Evolutionary conservation across 1,140 invertebrate species (phyloP).

Genomic region (Drosophila insularis): DNA sequence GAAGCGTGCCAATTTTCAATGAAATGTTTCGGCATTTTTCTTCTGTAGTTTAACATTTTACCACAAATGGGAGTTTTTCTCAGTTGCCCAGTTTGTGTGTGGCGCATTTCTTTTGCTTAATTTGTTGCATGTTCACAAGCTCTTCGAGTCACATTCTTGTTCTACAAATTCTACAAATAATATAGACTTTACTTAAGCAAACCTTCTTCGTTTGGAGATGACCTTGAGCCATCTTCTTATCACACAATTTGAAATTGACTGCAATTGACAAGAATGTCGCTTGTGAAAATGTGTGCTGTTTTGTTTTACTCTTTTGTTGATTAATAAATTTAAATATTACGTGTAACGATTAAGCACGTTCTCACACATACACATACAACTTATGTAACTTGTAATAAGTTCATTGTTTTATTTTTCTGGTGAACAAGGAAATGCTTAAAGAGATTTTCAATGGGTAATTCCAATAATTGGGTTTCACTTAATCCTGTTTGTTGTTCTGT

Average conservation of each 20-base stretch:
- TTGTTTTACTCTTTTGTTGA: constrained; percentile 5
- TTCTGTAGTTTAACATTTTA: constrained; percentile 3
- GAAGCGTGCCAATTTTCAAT: constrained; percentile 78
- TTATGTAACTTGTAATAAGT: constrained; percentile 15
- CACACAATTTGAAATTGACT: constrained; percentile 33
- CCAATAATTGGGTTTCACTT: not conserved
- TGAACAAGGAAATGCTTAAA: constrained; percentile 57
- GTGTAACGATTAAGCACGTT: constrained; percentile 34
- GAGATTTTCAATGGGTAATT: constrained; percentile 25
- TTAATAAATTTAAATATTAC: constrained; percentile 11
- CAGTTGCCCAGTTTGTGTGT: not conserved
- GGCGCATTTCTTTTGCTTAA: constrained; percentile 34
- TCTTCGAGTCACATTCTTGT: constrained; percentile 10
- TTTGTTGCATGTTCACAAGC: constrained; percentile 42
- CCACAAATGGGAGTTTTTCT: constrained; percentile 1
- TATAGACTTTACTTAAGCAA: not conserved
- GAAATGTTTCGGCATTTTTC: constrained; percentile 74
- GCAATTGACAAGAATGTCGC: constrained; percentile 22
- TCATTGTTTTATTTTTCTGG: constrained; percentile 35
- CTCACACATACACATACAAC: not conserved
- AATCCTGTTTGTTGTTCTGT: constrained; percentile 7
- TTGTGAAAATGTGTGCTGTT: constrained; percentile 36
- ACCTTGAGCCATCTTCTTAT: constrained; percentile 16
- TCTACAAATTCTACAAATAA: constrained; percentile 22
- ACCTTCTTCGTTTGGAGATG: not conserved